Conservation (phyloP, 2,113 vertebrate genomes). For the Proteles cristata region DNA sequence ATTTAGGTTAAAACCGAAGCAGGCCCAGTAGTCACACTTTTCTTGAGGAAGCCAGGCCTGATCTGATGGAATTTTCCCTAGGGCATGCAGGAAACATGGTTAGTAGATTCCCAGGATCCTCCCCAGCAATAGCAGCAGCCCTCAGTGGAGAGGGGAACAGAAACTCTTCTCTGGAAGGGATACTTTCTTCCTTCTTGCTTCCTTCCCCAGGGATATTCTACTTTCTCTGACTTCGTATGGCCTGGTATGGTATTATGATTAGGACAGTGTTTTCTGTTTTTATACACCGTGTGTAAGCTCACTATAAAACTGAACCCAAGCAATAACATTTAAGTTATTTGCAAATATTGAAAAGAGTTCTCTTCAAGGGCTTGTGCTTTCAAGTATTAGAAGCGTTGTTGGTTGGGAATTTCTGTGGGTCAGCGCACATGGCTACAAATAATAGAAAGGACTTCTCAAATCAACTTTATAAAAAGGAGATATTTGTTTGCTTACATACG, state of each 20-base stretch:
- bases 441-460: neutral
- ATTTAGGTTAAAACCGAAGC: neutral
- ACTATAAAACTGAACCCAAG: neutral
- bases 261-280: neutral
- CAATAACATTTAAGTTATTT: neutral
- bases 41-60: neutral
- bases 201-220: neutral
- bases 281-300: neutral
- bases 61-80: neutral
- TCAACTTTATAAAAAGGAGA: neutral
- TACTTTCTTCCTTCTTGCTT: neutral
- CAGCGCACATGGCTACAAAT: neutral
- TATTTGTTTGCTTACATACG: neutral
- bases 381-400: neutral
- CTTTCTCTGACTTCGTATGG: neutral
- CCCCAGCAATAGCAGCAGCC: neutral
- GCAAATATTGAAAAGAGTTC: neutral
- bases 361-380: neutral
- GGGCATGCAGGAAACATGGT: neutral
- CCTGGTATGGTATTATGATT: neutral
- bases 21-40: neutral
- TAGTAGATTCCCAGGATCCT: neutral
- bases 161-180: neutral
- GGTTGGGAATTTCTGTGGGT: neutral
- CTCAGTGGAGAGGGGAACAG: neutral